Evolutionary conservation across 92 coral and sea anemone genomes (phyloP).

Genomic region (Muricea muricata): DNA sequence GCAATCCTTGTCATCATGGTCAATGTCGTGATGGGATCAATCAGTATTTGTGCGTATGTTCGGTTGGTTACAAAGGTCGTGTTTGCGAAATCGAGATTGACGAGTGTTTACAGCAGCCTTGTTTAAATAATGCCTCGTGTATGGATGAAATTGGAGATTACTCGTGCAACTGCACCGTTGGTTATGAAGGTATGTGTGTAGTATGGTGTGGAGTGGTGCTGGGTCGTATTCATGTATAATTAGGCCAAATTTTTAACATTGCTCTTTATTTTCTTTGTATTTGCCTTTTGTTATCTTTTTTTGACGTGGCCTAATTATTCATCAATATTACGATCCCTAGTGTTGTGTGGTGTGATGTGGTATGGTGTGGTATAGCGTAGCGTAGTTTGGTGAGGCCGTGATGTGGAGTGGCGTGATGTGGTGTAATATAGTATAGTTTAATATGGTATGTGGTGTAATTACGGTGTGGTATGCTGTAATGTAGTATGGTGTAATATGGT

Average conservation of each 20-base stretch:
- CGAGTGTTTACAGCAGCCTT: constrained; percentile 37
- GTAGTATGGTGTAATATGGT: background rate
- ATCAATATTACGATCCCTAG: too few relatives aligned
- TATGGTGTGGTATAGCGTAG: too few relatives aligned
- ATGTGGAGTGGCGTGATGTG: too few relatives aligned
- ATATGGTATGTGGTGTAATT: background rate
- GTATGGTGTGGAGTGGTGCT: background rate
- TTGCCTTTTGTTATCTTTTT: too few relatives aligned
- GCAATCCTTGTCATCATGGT: constrained; percentile 39
- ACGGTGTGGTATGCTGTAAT: background rate
- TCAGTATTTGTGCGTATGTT: constrained; percentile 49
- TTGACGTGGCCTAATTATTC: too few relatives aligned
- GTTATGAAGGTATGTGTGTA: constrained; percentile 26
- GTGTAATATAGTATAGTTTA: too few relatives aligned
- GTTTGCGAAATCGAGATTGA: constrained; percentile 27
- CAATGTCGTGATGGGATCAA: constrained; percentile 52
- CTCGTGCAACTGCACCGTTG: constrained; percentile 16
- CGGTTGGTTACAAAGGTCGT: constrained; percentile 20
- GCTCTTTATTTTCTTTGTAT: too few relatives aligned
- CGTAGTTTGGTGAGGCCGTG: too few relatives aligned
- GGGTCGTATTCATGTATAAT: too few relatives aligned
- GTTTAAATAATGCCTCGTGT: constrained; percentile 45
- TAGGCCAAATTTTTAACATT: too few relatives aligned
- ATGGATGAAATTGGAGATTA: constrained; percentile 39
- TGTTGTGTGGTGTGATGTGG: too few relatives aligned